Base-by-base conservation (phyloP, 2,888 invertebrate species). In the Drosophila meridionalis region DNA sequence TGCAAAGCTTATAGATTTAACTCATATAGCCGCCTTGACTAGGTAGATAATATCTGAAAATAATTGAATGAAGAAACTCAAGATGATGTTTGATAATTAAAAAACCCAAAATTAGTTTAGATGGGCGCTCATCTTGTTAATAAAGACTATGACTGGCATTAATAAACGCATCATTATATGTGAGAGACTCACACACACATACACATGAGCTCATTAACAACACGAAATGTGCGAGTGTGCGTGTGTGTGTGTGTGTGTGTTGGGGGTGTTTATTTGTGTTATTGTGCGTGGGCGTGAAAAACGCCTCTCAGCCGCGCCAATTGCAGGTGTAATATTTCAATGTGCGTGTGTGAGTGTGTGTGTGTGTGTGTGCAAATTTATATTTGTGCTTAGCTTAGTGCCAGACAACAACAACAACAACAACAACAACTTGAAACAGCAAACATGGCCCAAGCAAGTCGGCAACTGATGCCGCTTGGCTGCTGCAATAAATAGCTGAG, bases 251-350 rank as follows among this genome's bases (percentile, higher is more conserved):
- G 66, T 11, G 61, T 57, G 50, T 36, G 66, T 69, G 50, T 34
- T 50, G 32, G 50, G 66, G 67, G 67, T 77, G 69, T 60, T 68
- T 68, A 57, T 70, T 69, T 87, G 72, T 78, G 82, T 67, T 63
- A 68, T 62, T 67, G 67, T 67, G 63, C 47, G 74, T 78, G 65
- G 69, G 75, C 58, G 79, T 58, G 78, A 77, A 76, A 64, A 80
- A 76, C 67, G 42, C 74, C 52, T 56, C 72, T 66, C 67, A 68
- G 62, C 56, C 36, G 59, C 82, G 72, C 71, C 87, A 89, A 87
- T 84, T 84, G 90, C 85, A 86, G 85, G 86, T 86, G 90, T 89
- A 87, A 86, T 86, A 86, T 89, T 89, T 89, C 78, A 87, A 84
- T 84, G 80, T 65, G 62, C 66, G 69, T 83, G 71, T 72, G 70